phyloP scores from a whole-genome alignment of 35 echinoderm and acorn worm species.

The Nesometra sesokonis region DNA sequence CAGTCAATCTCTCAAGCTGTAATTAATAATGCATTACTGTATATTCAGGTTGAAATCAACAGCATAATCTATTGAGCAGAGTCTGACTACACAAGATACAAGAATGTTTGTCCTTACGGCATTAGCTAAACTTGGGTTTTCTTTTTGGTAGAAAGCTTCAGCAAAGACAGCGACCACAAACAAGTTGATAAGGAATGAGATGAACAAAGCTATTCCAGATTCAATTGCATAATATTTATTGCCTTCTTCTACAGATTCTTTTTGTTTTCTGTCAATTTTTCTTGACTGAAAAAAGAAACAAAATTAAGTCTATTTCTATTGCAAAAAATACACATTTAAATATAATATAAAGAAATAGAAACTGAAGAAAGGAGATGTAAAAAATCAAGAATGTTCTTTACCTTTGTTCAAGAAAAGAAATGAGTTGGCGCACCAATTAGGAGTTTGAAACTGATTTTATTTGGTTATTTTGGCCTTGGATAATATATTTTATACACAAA shows the following conservation, averaged over 20 bases:
- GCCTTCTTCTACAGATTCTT: background rate
- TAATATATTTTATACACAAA: no score
- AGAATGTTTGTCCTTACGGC: constrained; percentile 42
- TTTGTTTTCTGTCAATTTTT: background rate
- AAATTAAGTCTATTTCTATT: background rate
- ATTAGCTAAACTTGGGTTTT: constrained; percentile 31
- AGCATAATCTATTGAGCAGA: background rate
- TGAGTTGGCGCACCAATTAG: no score
- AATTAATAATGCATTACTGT: background rate
- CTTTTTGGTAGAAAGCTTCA: constrained; percentile 31
- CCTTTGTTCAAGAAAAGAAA: no score
- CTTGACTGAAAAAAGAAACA: background rate
- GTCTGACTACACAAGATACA: background rate
- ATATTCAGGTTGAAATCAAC: background rate
- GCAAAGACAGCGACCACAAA: constrained; percentile 86
- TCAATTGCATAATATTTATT: constrained; percentile 13
- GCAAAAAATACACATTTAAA: no score
- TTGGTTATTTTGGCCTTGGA: no score
- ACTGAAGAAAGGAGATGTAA: no score
- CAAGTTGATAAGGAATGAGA: constrained; percentile 81
- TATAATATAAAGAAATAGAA: no score
- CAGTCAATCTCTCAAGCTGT: no score
- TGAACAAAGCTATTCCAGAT: constrained; percentile 62
- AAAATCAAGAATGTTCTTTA: no score
- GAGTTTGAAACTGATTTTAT: no score